Evolutionary conservation across 2,797 vertebrate species (phyloP).

Genomic region (Enteromius argenteus): DNA sequence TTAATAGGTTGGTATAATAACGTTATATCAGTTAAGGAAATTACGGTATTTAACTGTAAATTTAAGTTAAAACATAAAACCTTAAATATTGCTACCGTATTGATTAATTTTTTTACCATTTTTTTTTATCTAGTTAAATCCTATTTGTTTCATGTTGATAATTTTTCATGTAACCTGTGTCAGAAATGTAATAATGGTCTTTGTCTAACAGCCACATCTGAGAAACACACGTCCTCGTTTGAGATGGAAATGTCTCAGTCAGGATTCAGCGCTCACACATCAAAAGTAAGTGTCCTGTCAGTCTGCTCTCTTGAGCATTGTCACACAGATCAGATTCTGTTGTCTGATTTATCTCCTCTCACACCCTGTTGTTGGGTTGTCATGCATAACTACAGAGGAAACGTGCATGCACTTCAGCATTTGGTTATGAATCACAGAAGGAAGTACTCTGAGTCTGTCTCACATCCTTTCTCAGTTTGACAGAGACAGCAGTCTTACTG

Average conservation of each 20-base stretch:
- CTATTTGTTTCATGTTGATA: not conserved
- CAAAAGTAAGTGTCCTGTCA: conserved; percentile 79
- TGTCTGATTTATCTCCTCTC: not conserved
- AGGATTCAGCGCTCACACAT: conserved; percentile 92
- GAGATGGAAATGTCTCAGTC: conserved; percentile 98
- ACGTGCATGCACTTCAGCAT: not conserved
- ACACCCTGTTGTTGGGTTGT: not conserved
- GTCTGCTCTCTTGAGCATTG: no score
- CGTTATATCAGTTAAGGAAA: no score
- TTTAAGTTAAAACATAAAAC: no score
- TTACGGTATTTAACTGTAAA: no score
- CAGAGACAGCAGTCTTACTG: not conserved
- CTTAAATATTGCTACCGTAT: no score
- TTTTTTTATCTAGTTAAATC: not conserved
- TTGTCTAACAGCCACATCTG: conserved; percentile 83
- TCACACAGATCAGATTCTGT: not conserved
- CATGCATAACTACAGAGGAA: not conserved
- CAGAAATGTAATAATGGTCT: conserved; percentile 1
- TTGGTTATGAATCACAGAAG: not conserved
- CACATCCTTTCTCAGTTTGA: not conserved
- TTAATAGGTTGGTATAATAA: no score
- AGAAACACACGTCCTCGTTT: conserved; percentile 89
- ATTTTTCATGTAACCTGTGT: not conserved
- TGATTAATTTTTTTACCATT: no score
- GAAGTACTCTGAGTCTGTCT: not conserved